phyloP scores from a whole-genome alignment of 2,113 vertebrate genomes.

The Melanostigma gelatinosum region DNA sequence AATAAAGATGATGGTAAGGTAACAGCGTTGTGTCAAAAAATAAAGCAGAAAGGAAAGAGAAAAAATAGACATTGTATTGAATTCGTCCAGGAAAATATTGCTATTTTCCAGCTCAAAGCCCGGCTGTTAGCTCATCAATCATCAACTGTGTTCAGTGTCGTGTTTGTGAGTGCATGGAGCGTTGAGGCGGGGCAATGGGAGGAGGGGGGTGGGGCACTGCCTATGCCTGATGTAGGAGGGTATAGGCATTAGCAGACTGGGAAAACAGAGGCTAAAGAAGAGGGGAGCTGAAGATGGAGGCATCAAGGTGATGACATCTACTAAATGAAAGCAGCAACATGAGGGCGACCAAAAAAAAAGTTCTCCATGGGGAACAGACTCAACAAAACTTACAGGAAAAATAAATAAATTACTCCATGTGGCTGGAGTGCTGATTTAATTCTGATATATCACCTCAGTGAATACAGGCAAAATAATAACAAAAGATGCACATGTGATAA shows the following conservation, averaged over 20 bases:
- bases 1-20: slow-evolving; percentile 9
- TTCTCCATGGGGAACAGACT: slow-evolving; percentile 16
- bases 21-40: slow-evolving; percentile 19
- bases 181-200: slow-evolving; percentile 5
- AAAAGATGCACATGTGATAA: neutral
- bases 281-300: slow-evolving; percentile 38
- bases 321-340: slow-evolving; percentile 54
- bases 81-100: slow-evolving; percentile 61
- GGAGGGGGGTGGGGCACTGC: slow-evolving; percentile 24
- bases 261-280: slow-evolving; percentile 9
- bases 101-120: slow-evolving; percentile 66
- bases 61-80: slow-evolving; percentile 13
- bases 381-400: slow-evolving; percentile 31
- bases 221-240: slow-evolving; percentile 42
- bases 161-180: slow-evolving; percentile 49
- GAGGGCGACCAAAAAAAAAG: slow-evolving; percentile 47
- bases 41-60: neutral
- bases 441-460: slow-evolving; percentile 13
- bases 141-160: slow-evolving; percentile 57
- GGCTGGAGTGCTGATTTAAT: slow-evolving; percentile 15
- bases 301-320: slow-evolving; percentile 42
- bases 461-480: slow-evolving; percentile 8
- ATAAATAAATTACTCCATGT: slow-evolving; percentile 39
- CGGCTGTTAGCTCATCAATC: slow-evolving; percentile 72
- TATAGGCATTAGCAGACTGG: slow-evolving; percentile 21